These are phyloP conservation scores for Nephrotoma appendiculata DNA, from an alignment of 2,888 invertebrate genomes.

Conservation along the genomic window DNA sequence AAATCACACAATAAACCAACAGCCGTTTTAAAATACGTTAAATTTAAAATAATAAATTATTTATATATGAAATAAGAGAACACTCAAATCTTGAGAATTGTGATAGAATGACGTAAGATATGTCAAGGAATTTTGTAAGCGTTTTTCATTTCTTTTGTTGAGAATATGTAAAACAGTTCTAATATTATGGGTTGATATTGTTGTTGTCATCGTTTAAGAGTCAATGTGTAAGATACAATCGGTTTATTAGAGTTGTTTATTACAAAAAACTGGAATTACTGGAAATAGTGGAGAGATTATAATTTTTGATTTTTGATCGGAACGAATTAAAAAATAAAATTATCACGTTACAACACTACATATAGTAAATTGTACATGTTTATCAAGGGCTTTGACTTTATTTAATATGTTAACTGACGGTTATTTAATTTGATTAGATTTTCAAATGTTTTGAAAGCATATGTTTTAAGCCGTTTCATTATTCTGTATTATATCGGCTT, in stretches of 20 bases:
- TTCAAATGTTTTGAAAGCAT: too few species aligned
- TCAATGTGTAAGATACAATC: not conserved
- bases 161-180: not conserved
- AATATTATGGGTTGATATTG: not conserved
- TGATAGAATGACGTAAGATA: not conserved
- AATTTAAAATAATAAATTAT: not conserved
- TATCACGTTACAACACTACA: not conserved
- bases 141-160: not conserved
- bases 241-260: not conserved
- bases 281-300: not conserved
- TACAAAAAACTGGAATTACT: not conserved
- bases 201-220: not conserved
- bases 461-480: too few species aligned
- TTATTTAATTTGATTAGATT: not conserved
- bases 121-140: not conserved
- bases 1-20: not conserved
- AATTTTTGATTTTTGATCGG: not conserved
- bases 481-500: too few species aligned
- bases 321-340: not conserved
- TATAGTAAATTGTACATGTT: not conserved
- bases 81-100: not conserved
- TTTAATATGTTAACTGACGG: too few species aligned
- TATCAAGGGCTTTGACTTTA: not conserved
- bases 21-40: not conserved
- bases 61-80: not conserved